A percentile compares a stretch with the other conserved stretches of the same genome.
Evolutionary conservation across 92 coral and sea anemone genomes (phyloP).

Genomic region (Epizoanthus stellaris): DNA sequence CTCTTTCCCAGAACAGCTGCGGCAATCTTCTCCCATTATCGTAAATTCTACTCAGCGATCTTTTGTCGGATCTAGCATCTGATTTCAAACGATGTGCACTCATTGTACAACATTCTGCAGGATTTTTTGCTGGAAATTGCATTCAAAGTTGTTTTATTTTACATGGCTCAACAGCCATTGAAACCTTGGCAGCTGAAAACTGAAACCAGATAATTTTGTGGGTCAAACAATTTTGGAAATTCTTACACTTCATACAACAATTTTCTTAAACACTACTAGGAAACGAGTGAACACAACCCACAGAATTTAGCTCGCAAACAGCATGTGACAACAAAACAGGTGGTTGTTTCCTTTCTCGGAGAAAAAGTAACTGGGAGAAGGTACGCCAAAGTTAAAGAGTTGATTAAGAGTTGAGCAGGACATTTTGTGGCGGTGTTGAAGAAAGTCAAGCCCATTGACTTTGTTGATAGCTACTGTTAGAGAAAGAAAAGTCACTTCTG

Average conservation of each 20-base stretch:
- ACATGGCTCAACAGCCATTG: neutral
- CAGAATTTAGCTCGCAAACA: neutral
- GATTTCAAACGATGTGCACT: too few species aligned
- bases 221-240: neutral
- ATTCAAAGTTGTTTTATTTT: too few species aligned
- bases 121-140: too few species aligned
- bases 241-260: neutral
- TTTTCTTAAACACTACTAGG: constrained; percentile 1
- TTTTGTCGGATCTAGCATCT: too few species aligned
- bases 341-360: neutral
- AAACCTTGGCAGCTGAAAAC: too few species aligned
- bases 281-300: neutral
- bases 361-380: neutral
- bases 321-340: neutral
- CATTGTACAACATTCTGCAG: too few species aligned
- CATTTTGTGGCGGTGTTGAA: neutral
- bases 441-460: neutral
- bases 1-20: too few species aligned
- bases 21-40: too few species aligned
- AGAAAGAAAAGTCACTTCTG: neutral
- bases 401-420: neutral
- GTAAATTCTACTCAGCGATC: too few species aligned
- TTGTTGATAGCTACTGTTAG: neutral
- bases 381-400: neutral
- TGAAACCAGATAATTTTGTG: neutral